Base-by-base conservation (phyloP, 2,888 invertebrate genomes). In the Cotesia congregata region DNA sequence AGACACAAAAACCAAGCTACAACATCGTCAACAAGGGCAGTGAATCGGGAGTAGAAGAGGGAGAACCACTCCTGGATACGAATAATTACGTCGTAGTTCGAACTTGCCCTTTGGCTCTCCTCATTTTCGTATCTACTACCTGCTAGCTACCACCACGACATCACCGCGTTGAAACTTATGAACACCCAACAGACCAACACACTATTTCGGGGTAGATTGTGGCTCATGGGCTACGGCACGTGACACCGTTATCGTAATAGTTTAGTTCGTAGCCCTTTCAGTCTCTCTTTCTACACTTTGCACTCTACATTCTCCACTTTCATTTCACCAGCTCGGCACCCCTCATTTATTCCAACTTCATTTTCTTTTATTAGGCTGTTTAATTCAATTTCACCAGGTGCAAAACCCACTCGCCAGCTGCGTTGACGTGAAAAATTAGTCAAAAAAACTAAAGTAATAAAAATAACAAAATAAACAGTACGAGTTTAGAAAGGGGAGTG, bases 381-480 rank as follows among this genome's bases (percentile, higher is more conserved):
- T 84, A 84, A 85, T 84, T 85, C 82, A 81, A 82, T 83, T 85
- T 80, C 67, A 50, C 77, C 79, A 76, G 76, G 75, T 75, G 75
- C 70, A 71, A 65, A 75, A 64, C 7, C 73, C 72, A 69, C 65
- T 76, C 64, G 30, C 67, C 76, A 72, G 76, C 72, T 76, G 72
- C 64, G 9, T 30, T 62, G 40, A 76, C 39, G 73, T 73, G 68
- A 67, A 75, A 75, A 65, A 70, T 75, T 67, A 30, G 30, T 30
- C 6, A 39, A 74, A 38, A n/a, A 67, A 67, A 61, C 38, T 40
- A 38, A 65, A 50, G 50, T 50, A 50, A 50, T 50, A 50, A 50
- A 50, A 50, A 50, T 12, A 50, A 50, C 50, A 50, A 50, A 70
- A 59, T 17, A 20, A 17, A 41, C 41, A 64, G 9, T 39, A 69